A percentile compares a stretch with the other conserved stretches of the same genome.
Conservation (phyloP, 2,797 vertebrate genomes). For the Anniella stebbinsi region DNA sequence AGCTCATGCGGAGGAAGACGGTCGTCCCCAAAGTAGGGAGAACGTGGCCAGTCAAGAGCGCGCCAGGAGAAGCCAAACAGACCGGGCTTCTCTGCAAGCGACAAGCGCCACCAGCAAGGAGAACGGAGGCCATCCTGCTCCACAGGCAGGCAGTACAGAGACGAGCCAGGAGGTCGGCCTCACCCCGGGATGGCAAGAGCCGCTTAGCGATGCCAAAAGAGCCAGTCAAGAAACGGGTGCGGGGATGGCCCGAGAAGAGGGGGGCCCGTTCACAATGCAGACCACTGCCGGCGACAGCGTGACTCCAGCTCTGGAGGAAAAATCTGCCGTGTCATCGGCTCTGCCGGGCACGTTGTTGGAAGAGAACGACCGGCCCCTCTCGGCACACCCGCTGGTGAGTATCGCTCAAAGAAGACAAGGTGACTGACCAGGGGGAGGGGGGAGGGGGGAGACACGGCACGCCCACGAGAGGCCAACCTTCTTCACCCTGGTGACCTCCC, state of each 20-base stretch:
- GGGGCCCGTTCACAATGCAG: accelerated
- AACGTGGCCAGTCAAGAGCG: background rate
- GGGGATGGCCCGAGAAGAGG: background rate
- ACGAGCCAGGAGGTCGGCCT: background rate
- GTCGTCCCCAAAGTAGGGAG: background rate
- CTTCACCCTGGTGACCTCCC: background rate
- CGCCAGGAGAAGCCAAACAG: background rate
- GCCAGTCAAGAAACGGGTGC: background rate
- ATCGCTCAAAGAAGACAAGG: background rate
- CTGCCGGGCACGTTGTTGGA: conserved; percentile 75
- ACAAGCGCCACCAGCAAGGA: background rate
- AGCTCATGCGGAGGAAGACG: accelerated
- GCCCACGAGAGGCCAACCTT: background rate
- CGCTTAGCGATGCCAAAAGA: background rate
- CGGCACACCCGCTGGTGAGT: conserved; percentile 81
- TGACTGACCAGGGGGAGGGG: background rate
- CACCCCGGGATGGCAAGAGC: background rate
- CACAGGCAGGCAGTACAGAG: background rate
- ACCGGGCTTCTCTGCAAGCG: no score
- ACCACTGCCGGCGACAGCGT: no score
- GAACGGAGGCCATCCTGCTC: no score
- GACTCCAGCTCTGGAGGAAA: background rate
- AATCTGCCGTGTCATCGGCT: conserved; percentile 77
- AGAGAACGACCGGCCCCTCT: conserved; percentile 39
- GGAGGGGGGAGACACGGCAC: no score